Percentiles rank a stretch among this genome's conserved stretches.
Conservation (phyloP, 1,140 invertebrate species). For the Chironomus striatipennis region DNA sequence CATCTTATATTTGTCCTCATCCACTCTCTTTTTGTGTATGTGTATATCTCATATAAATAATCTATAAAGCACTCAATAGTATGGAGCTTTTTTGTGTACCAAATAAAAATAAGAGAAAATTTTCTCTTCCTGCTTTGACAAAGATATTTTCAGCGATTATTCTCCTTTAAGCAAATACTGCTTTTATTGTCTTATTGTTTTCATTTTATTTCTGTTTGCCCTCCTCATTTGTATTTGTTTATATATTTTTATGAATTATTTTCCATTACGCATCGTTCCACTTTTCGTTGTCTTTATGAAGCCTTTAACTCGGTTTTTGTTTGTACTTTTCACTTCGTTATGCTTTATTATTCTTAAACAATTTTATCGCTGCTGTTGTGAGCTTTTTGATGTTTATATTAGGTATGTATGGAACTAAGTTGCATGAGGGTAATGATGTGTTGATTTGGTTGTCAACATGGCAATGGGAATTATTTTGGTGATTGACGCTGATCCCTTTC, state of each 20-base stretch:
- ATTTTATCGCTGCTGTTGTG: background rate
- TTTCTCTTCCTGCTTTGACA: background rate
- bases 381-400: background rate
- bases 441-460: too few species aligned
- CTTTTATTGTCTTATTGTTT: background rate
- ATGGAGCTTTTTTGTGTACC: background rate
- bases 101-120: background rate
- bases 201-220: slow-evolving; percentile 16
- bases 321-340: background rate
- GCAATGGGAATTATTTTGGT: too few species aligned
- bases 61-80: background rate
- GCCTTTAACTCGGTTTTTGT: background rate
- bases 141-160: slow-evolving; percentile 18
- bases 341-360: background rate
- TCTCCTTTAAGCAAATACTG: background rate
- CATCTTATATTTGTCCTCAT: too few species aligned
- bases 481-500: too few species aligned
- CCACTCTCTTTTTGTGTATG: too few species aligned
- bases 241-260: slow-evolving; percentile 13
- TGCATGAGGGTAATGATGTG: too few species aligned
- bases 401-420: too few species aligned
- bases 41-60: background rate
- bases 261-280: background rate
- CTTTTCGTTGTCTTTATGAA: background rate
- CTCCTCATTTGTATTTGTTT: background rate